phyloP scores from a whole-genome alignment of 2,888 invertebrate species.

The Cosmopolites sordidus region DNA sequence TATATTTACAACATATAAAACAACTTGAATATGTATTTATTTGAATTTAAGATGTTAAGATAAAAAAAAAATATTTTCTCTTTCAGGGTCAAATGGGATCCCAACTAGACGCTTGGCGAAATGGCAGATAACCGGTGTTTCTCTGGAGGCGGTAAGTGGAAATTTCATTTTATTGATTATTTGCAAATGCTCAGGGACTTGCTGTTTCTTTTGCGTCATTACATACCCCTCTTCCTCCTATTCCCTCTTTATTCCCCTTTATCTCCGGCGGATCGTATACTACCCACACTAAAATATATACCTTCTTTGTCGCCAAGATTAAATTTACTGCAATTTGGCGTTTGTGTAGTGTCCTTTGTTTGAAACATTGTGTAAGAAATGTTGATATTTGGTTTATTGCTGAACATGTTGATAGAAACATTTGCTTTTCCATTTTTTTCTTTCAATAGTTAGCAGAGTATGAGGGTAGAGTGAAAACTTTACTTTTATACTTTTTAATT shows the following conservation, averaged over 20 bases:
- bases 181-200: conserved; percentile 4
- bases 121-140: conserved; percentile 80
- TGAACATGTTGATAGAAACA: too few relatives aligned
- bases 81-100: conserved; percentile 58
- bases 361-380: too few relatives aligned
- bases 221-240: neutral
- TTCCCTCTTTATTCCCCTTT: neutral
- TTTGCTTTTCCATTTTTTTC: too few relatives aligned
- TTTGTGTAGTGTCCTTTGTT: too few relatives aligned
- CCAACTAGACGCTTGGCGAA: conserved; percentile 59
- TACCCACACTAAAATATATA: neutral
- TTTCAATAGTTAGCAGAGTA: too few relatives aligned
- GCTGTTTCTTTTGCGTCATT: conserved; percentile 5
- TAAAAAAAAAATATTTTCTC: conserved; percentile 29
- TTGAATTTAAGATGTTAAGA: too few relatives aligned
- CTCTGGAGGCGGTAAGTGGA: conserved; percentile 67
- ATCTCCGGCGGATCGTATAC: neutral
- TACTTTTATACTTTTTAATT: too few relatives aligned
- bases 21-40: too few relatives aligned
- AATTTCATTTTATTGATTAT: conserved; percentile 23
- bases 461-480: too few relatives aligned
- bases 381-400: too few relatives aligned
- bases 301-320: neutral
- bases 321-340: too few relatives aligned
- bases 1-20: too few relatives aligned